Percentiles rank a stretch among this genome's conserved stretches.
These are phyloP conservation scores for Scaptomyza reducta DNA, from an alignment of 2,888 invertebrate genomes.

Conservation along the genomic window DNA sequence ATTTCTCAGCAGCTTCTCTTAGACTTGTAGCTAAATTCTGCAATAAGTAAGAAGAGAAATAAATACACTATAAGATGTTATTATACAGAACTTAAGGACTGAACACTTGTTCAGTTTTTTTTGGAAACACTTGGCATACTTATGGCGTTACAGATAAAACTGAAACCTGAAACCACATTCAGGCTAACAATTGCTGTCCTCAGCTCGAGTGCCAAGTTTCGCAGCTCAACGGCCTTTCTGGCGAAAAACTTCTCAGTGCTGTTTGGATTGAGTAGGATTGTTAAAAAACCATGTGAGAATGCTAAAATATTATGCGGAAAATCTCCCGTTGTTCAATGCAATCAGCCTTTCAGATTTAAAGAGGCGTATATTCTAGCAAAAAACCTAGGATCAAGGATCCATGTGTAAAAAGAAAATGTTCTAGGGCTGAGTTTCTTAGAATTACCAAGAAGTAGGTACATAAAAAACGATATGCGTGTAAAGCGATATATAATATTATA, in stretches of 20 bases:
- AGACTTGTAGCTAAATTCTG: not conserved
- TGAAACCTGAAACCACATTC: slow-evolving; percentile 66
- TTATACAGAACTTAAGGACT: slow-evolving; percentile 1
- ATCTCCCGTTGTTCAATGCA: slow-evolving; percentile 22
- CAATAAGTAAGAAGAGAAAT: not conserved
- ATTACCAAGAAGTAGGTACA: not conserved
- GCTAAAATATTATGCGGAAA: slow-evolving; percentile 25
- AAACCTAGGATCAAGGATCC: not conserved
- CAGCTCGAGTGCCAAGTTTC: slow-evolving; percentile 76
- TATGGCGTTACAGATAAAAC: slow-evolving; percentile 39
- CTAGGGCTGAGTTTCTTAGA: not conserved
- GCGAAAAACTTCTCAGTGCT: slow-evolving; percentile 72
- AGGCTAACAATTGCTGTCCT: slow-evolving; percentile 12
- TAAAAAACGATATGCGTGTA: not conserved
- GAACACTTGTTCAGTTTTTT: slow-evolving; percentile 20
- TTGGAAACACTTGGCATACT: slow-evolving; percentile 11
- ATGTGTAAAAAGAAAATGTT: not conserved
- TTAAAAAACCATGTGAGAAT: slow-evolving; percentile 78
- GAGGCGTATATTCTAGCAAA: not conserved
- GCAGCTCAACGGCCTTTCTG: slow-evolving; percentile 64
- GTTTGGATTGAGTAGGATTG: slow-evolving; percentile 79
- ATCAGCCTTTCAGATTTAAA: slow-evolving; percentile 10
- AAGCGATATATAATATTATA: not conserved
- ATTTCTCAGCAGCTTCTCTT: not conserved
- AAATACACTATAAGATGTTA: slow-evolving; percentile 8